Evolutionary conservation across 23 tunicate species (phyloP), one percentile per base, ranked within the genome.

Genomic region (Halocynthia roretzi): DNA sequence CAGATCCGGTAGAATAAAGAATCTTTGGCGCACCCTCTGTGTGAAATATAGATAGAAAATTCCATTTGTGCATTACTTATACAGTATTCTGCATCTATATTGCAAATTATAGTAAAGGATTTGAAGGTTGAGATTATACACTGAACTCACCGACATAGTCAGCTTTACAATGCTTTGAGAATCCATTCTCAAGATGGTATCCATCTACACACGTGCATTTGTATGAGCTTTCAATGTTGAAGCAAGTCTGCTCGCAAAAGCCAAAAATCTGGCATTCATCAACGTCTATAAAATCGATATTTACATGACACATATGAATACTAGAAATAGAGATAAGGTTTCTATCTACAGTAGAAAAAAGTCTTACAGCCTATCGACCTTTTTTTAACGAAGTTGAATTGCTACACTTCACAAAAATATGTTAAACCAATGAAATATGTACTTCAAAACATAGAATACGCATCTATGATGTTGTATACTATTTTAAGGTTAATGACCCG

Each of bases 181-280:
- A 74, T 53, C 78, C 78, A 53, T 74, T 74, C 55, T 81, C 87
- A 51, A 75, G 40, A 8, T 66, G 60, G 65, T 83, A 79, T 49
- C 85, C 95, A 31, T 87, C 93, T 14, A 48, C 87, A 79, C 95
- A 88, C 7, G 74, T 52, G 54, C 95, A 88, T 62, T 78, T 88
- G 84, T 56, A 88, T 8, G 87, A 54, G 8, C 95, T 84, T 15
- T 61, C 75, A 7, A 69, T 51, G 63, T 88, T 88, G 50, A 85
- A 86, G 66, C 95, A 88, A 14, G 62, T 61, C 56, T 88, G 95
- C 53, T 88, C 95, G 67, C 95, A 88, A 23, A 54, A 52, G 18
- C 95, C 95, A 73, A 83, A 88, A 71, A 88, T 73, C 7, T 52
- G 51, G 58, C 95, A 88, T 73, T 88, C 95, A 67, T 88, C 70